Evolutionary conservation across 2,113 vertebrate genomes (phyloP), one percentile per base, ranked within the genome.

Genomic region (Chaetodon auriga): DNA sequence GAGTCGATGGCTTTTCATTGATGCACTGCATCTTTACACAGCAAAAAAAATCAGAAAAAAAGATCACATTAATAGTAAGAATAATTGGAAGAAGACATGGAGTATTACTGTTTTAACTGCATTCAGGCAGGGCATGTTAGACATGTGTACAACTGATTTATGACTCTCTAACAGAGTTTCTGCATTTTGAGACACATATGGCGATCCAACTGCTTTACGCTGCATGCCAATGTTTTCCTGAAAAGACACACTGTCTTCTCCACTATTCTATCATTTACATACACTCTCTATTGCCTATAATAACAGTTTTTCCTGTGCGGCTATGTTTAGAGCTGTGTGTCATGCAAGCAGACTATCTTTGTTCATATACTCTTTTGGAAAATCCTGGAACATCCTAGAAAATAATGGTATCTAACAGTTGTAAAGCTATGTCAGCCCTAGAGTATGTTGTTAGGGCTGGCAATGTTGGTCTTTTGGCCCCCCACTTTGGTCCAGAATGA

Each of bases 121-220:
- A 69, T 75, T 75, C 41, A 63, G 14, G 51, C 58, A 49, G 23
- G 48, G 15, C 18, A 68, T 36, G 35, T 70, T 23, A 35, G 72
- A 69, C 41, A 15, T 51, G 45, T 65, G 68, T 23, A 23, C 23
- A 30, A 49, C 57, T 72, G 68, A 80, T 73, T 64, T 23, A 66
- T 84, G 74, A 75, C 16, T 80, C 70, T 16, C 23, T 66, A 35
- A 68, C 70, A 73, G 25, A 54, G 46, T 75, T 78, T 80, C 69
- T 73, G 76, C 74, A 58, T 58, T 71, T 49, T 81, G 68, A 80
- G 76, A 75, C 69, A 62, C 73, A 83, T 73, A 83, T 82, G 63
- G n/a, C 16, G 60, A 80, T 74, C 73, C 65, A 79, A 77, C 81
- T 79, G 80, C 74, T 85, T 75, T 36, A 25, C 7, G n/a, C 68